Percentiles rank a stretch among this genome's conserved stretches.
These are phyloP conservation scores for Euphydryas editha DNA, from an alignment of 2,888 invertebrate genomes.

Conservation along the genomic window DNA sequence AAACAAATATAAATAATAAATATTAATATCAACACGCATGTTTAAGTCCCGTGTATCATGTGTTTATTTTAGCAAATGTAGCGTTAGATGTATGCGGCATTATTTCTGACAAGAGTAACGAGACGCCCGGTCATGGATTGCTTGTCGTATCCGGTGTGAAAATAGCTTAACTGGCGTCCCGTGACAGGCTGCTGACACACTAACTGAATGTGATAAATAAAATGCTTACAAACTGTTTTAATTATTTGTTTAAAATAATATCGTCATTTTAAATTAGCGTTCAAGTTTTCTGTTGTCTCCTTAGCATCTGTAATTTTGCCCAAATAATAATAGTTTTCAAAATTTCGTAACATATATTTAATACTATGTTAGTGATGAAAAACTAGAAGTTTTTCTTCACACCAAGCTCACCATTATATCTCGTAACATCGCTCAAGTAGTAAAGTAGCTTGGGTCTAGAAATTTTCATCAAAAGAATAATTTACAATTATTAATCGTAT, in stretches of 20 bases:
- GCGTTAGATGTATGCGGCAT: slow-evolving; percentile 10
- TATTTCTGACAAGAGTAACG: slow-evolving; percentile 33
- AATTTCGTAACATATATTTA: no score
- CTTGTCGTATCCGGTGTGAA: slow-evolving; percentile 41
- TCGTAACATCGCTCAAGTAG: no score
- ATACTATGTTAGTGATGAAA: no score
- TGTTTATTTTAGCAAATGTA: slow-evolving; percentile 6
- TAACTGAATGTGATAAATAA: neutral
- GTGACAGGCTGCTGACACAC: slow-evolving; percentile 18
- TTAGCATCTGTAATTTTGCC: no score
- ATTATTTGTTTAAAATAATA: neutral
- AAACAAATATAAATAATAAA: neutral
- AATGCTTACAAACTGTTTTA: neutral
- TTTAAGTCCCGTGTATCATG: neutral
- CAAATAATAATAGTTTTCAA: no score
- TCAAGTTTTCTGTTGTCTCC: no score
- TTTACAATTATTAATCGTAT: no score
- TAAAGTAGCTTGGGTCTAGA: no score
- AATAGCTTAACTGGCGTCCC: slow-evolving; percentile 37
- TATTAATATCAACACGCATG: neutral
- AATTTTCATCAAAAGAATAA: no score
- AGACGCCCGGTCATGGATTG: slow-evolving; percentile 36
- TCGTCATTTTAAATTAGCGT: no score
- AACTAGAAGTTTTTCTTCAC: no score
- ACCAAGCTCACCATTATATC: no score